A percentile compares a stretch with the other conserved stretches of the same genome.
phyloP scores from a whole-genome alignment of 2,113 vertebrate species.

The Oreotrochilus melanogaster region DNA sequence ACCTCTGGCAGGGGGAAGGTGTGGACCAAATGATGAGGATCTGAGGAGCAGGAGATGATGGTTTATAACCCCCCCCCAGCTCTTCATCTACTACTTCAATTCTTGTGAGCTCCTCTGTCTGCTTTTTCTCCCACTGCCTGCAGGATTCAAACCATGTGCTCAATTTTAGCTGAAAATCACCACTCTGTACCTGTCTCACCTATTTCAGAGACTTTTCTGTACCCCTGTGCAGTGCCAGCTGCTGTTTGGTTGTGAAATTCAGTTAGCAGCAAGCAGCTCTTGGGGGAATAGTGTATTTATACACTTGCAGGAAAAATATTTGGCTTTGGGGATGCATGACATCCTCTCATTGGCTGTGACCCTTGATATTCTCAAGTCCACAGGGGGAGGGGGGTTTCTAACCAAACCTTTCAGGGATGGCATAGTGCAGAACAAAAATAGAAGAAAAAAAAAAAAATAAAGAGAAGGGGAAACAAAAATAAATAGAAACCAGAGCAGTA shows the following conservation, averaged over 20 bases:
- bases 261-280: background rate
- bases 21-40: background rate
- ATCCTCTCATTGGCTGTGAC: constrained; percentile 4
- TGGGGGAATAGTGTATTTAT: background rate
- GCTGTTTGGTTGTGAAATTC: background rate
- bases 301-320: background rate
- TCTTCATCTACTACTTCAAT: background rate
- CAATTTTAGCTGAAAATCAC: background rate
- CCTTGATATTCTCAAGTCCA: constrained; percentile 23
- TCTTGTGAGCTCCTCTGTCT: background rate
- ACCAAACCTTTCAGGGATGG: background rate
- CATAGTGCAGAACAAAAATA: background rate
- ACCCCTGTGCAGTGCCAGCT: background rate
- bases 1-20: background rate
- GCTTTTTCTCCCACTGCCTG: background rate
- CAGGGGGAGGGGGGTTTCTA: background rate
- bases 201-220: background rate
- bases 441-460: background rate
- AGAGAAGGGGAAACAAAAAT: too few species aligned
- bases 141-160: background rate
- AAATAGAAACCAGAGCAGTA: background rate
- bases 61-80: background rate
- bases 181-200: background rate
- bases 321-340: constrained; percentile 10
- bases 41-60: background rate